Base-by-base conservation (phyloP, 2,888 invertebrate genomes). In the Beris morrisii region DNA sequence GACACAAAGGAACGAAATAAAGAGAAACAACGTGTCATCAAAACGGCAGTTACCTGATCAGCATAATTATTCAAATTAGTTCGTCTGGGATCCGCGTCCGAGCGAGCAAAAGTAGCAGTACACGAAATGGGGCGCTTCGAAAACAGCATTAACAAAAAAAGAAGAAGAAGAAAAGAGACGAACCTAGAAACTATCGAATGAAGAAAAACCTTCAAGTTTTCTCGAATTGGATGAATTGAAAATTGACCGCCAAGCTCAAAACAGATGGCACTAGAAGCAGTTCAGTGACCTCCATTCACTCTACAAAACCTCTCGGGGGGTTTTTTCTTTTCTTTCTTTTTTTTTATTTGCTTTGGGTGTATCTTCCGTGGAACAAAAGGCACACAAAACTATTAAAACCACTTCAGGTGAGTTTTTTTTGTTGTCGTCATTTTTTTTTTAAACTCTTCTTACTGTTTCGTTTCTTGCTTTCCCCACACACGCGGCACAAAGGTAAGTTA, bases 251-350 rank as follows among this genome's bases (percentile, higher is more conserved):
- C 30, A 54, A 31, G n/a, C 43, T n/a, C 38, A 12, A 28, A 56
- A 43, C 56, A 56, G 56, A 56, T 56, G 56, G 56, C 56, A 56
- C 56, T 22, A 38, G 43, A 43, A 12, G 15, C 32, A 12, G 56
- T 56, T 56, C 56, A 56, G 38, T 43, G 56, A 56, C 56, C 56
- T 56, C 56, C 56, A 56, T 56, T 56, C 56, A 56, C 56, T 43
- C 43, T 6, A 43, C 43, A 22, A 56, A 9, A 38, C 38, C 56
- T 56, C 44, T n/a, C 3, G n/a, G n/a, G 22, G 32, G n/a, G 13
- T 6, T 43, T 56, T 56, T 43, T 13, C 43, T 28, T 43, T 43
- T 22, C 56, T 7, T 13, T 56, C 7, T 4, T 9, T 43, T 6
- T 52, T 52, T 22, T 13, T 56, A 56, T 56, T 22, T 56, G 32